phyloP scores from a whole-genome alignment of 2,888 invertebrate species.

The Rhagonycha lutea region DNA sequence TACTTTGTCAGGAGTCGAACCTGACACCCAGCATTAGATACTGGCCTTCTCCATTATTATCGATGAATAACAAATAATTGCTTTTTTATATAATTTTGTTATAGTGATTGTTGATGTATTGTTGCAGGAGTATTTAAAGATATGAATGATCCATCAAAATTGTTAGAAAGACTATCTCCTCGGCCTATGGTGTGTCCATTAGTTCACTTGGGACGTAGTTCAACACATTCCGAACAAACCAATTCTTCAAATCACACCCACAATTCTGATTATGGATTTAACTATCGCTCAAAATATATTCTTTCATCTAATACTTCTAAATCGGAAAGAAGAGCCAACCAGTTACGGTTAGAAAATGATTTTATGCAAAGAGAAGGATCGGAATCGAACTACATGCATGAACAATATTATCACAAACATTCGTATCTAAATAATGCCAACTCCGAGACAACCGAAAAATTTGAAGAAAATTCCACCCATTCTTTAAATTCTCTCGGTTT shows the following conservation, averaged over 20 bases:
- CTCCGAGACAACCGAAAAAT: conserved; percentile 36
- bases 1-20: too few species aligned
- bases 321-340: conserved; percentile 25
- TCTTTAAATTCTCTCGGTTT: conserved; percentile 24
- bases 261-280: conserved; percentile 41
- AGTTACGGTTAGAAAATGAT: conserved; percentile 32
- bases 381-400: conserved; percentile 40
- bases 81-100: too few species aligned
- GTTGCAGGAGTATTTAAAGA: conserved; percentile 20
- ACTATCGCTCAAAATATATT: conserved; percentile 39
- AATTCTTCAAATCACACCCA: conserved; percentile 36
- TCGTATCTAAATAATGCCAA: conserved; percentile 40
- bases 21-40: too few species aligned
- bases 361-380: conserved; percentile 32
- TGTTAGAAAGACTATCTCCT: conserved; percentile 50
- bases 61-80: too few species aligned
- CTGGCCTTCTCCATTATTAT: too few species aligned
- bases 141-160: conserved; percentile 45
- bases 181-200: conserved; percentile 63
- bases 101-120: not conserved
- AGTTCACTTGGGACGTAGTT: conserved; percentile 62
- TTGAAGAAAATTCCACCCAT: conserved; percentile 15
- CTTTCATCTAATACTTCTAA: conserved; percentile 35
- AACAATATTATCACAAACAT: conserved; percentile 41
- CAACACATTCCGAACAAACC: conserved; percentile 45